A percentile compares a stretch with the other conserved stretches of the same genome.
Conservation (phyloP, 2,113 vertebrate species). For the Prietella phreatophila region DNA sequence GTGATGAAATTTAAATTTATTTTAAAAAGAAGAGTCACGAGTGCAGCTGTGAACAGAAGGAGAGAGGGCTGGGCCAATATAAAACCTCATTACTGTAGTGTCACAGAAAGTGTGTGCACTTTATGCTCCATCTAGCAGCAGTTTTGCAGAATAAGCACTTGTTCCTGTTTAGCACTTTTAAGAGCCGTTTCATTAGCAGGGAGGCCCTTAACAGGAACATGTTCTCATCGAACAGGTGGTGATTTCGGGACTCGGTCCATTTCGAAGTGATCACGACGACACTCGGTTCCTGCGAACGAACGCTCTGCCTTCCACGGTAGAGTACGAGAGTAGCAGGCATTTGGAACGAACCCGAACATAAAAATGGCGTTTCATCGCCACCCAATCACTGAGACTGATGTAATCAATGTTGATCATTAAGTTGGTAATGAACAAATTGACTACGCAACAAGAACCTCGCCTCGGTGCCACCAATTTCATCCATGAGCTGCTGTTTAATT, state of each 20-base stretch:
- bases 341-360: not conserved
- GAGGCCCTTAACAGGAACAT: slow-evolving; percentile 39
- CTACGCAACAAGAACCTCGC: not conserved
- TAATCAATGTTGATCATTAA: not conserved
- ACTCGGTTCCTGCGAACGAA: too few relatives aligned
- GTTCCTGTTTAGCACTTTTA: slow-evolving; percentile 53
- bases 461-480: not conserved
- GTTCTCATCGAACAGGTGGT: slow-evolving; percentile 35
- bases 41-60: slow-evolving; percentile 30
- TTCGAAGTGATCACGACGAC: not conserved
- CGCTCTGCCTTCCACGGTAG: not conserved
- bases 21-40: slow-evolving; percentile 7
- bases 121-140: slow-evolving; percentile 57
- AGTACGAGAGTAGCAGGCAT: not conserved
- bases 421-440: not conserved
- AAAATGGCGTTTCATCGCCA: too few relatives aligned
- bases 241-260: not conserved
- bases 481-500: slow-evolving; percentile 19
- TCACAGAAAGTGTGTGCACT: slow-evolving; percentile 60
- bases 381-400: not conserved
- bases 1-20: not conserved
- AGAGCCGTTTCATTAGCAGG: slow-evolving; percentile 47
- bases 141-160: slow-evolving; percentile 60
- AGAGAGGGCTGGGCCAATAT: slow-evolving; percentile 52
- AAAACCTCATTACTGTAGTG: slow-evolving; percentile 61